Evolutionary conservation across 2,888 invertebrate species (phyloP), one percentile per base, ranked within the genome.

Genomic region (Stenotaenia linearis): DNA sequence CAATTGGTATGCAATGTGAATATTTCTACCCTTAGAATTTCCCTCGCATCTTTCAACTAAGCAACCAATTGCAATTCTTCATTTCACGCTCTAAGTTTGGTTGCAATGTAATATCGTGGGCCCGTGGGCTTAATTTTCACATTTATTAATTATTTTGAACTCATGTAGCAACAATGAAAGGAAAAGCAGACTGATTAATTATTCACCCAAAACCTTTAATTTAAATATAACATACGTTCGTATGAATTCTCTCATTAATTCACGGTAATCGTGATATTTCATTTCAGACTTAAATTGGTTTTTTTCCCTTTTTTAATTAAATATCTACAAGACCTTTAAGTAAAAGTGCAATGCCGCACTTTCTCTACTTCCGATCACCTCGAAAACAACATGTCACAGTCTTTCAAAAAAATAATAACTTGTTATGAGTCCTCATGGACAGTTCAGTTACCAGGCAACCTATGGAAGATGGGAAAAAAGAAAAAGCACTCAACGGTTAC

Each of bases 1-100:
- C 69, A 69, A 69, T 69, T 69, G 69, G 69, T 69, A 69, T 69
- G 69, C 69, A 69, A 69, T 28, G 69, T 69, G 69, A 69, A 69
- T 69, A 69, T 69, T 69, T 69, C 69, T 28, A 69, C 69, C 28
- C 25, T 28, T 28, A 69, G 25, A 69, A 69, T 69, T 69, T 23
- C 28, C 69, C 28, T 23, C 25, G 1, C 69, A 28, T 28, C 69
- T 28, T 28, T 28, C 69, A 69, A 69, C 69, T 28, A 69, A 23
- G 25, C 69, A 69, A 69, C 69, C 69, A 69, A 10, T 28, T 69
- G 69, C 69, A 25, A 69, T 69, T 69, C 69, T 69, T 69, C 69
- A 69, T 69, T 69, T 69, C 69, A 28, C 69, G 10, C 69, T n/a
- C 23, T 18, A 69, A 69, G 12, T 61, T 61, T 61, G 10, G 12